Base-by-base conservation (phyloP, 2,888 invertebrate species). In the Heteromurus nitidus region DNA sequence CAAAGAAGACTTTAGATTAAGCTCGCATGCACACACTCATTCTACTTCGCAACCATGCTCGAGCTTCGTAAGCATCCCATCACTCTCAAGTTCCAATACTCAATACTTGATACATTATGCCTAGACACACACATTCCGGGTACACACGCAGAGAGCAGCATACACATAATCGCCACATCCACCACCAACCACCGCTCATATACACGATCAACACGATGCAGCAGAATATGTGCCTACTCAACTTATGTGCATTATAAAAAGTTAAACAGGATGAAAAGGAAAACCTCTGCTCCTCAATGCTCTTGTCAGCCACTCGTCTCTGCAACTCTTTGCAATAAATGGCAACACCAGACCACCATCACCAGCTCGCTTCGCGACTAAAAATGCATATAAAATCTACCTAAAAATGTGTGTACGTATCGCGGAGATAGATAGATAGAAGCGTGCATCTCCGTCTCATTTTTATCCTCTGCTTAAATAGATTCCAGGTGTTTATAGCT, bases 271-370 rank as follows among this genome's bases (percentile, higher is more conserved):
- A 31, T 20, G 36, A 16, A 13, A 58, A 28, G 5, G 3, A n/a
- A 50, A 58, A 58, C 26, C 58, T 28, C 58, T 58, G 28, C 64
- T 36, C n/a, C 28, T 47, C 42, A 18, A 36, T 42, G 20, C 42
- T n/a, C 62, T 42, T 1, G 26, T 11, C 24, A 24, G 28, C 44
- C 26, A 24, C 42, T 42, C 31, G 30, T 65, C 50, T 60, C 24
- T 76, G 76, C 76, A 76, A 76, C 67, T 60, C 69, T 68, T 77
- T 68, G 77, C 75, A 76, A 76, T 76, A 77, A 50, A 76, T 77
- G 68, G 67, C 67, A 53, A 53, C n/a, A 53, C 16, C 22, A n/a
- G n/a, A n/a, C n/a, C n/a, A n/a, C n/a, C n/a, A n/a, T n/a, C n/a
- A n/a, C n/a, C n/a, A n/a, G n/a, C 20, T 53, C 20, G n/a, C 20